phyloP scores from a whole-genome alignment of 2,113 vertebrate genomes.

The Aplodontia rufa region DNA sequence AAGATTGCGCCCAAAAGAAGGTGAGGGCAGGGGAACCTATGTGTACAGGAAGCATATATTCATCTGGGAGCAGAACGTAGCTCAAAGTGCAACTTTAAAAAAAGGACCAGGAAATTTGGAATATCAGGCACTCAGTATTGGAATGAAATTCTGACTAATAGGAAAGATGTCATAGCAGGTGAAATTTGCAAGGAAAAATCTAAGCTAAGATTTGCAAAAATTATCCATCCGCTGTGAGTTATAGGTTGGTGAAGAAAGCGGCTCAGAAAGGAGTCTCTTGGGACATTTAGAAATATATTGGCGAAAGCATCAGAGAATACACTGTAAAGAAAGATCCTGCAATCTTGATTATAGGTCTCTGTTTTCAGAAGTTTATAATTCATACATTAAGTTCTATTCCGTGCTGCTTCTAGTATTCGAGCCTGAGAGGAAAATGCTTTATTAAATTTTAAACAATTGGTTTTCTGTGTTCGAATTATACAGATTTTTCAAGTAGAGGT shows the following conservation, averaged over 20 bases:
- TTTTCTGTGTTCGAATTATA: conserved; percentile 69
- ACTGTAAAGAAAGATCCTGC: neutral
- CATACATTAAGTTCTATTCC: conserved; percentile 54
- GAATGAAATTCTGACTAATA: neutral
- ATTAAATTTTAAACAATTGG: conserved; percentile 74
- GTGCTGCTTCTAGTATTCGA: conserved; percentile 58
- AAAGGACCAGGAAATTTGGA: neutral
- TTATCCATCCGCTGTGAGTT: neutral
- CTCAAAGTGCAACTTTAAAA: neutral
- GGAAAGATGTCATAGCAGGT: neutral
- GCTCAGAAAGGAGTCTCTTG: conserved; percentile 27
- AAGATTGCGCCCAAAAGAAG: neutral
- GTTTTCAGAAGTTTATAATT: conserved; percentile 70
- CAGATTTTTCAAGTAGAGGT: conserved; percentile 61
- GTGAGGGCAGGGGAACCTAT: too few species aligned
- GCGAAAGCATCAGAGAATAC: neutral
- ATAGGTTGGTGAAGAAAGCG: neutral
- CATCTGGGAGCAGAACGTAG: neutral
- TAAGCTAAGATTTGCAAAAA: neutral
- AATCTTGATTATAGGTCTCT: conserved; percentile 12
- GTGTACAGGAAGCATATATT: neutral
- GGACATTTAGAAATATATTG: conserved; percentile 44
- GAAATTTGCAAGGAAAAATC: conserved; percentile 42
- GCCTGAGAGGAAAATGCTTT: conserved; percentile 65
- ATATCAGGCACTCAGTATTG: neutral